These are phyloP conservation scores for Oasisia sp. DNA, from an alignment of 2,888 invertebrate species.

Conservation along the genomic window DNA sequence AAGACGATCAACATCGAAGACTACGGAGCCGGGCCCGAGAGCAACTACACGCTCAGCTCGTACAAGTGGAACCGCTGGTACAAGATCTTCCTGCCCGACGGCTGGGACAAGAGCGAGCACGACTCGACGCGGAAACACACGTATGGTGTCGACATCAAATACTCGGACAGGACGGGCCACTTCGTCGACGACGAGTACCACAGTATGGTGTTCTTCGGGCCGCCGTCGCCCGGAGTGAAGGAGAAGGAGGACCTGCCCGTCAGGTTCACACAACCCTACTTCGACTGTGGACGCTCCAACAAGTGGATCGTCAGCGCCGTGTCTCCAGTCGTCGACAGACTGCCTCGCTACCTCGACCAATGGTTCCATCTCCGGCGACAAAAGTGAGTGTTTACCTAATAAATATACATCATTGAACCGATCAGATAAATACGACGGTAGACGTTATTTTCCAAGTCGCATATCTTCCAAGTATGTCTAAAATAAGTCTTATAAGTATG, in stretches of 20 bases:
- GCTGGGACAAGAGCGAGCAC: constrained; percentile 77
- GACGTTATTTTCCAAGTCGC: too few relatives aligned
- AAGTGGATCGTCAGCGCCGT: constrained; percentile 95
- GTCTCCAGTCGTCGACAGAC: constrained; percentile 94
- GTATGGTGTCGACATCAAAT: constrained; percentile 58
- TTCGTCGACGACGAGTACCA: constrained; percentile 54
- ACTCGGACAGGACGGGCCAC: constrained; percentile 60
- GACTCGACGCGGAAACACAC: constrained; percentile 48
- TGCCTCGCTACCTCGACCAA: constrained; percentile 72
- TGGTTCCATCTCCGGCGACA: constrained; percentile 60
- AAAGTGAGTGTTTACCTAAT: constrained; percentile 45
- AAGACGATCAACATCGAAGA: constrained; percentile 79
- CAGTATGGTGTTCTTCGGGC: constrained; percentile 61
- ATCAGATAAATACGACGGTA: too few relatives aligned
- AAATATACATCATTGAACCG: background rate
- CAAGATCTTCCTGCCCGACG: constrained; percentile 89
- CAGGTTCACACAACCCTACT: constrained; percentile 93
- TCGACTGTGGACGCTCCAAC: constrained; percentile 94
- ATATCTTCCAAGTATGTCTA: too few relatives aligned
- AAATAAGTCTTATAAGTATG: too few relatives aligned
- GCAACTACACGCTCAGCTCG: constrained; percentile 89
- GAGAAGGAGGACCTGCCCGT: constrained; percentile 80
- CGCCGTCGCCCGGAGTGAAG: constrained; percentile 62
- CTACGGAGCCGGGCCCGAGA: constrained; percentile 77
- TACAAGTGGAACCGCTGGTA: constrained; percentile 96